Conservation (phyloP, 2,888 invertebrate species). For the Eueremaeus valkanovi region DNA sequence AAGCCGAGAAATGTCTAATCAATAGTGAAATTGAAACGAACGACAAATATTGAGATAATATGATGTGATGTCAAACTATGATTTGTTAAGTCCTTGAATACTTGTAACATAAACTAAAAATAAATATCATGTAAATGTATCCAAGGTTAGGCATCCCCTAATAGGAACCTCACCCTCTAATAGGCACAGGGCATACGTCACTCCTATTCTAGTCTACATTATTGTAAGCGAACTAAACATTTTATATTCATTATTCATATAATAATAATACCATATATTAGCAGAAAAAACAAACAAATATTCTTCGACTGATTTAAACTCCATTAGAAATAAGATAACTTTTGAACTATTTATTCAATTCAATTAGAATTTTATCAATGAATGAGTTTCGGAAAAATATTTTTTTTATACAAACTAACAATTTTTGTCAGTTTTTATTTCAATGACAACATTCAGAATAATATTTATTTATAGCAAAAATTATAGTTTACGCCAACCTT, state of each 20-base stretch:
- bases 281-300: neutral
- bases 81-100: conserved; percentile 23
- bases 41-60: neutral
- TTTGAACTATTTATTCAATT: neutral
- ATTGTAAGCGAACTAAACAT: neutral
- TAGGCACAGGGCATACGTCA: neutral
- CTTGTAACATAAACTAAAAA: conserved; percentile 11
- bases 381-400: neutral
- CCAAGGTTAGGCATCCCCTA: conserved; percentile 33
- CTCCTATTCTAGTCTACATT: neutral
- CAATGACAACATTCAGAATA: neutral
- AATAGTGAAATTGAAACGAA: neutral
- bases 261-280: neutral
- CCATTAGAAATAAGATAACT: neutral
- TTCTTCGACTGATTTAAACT: neutral
- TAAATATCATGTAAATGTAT: conserved; percentile 25
- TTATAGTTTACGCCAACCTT: neutral
- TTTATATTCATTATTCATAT: neutral
- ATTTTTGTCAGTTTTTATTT: neutral
- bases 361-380: neutral
- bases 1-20: neutral
- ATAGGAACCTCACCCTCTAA: conserved; percentile 23
- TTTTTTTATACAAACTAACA: no score
- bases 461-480: neutral
- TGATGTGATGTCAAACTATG: conserved; percentile 1